Evolutionary conservation across 2,113 vertebrate genomes (phyloP).

Genomic region (Dolichallabes microphthalmus): DNA sequence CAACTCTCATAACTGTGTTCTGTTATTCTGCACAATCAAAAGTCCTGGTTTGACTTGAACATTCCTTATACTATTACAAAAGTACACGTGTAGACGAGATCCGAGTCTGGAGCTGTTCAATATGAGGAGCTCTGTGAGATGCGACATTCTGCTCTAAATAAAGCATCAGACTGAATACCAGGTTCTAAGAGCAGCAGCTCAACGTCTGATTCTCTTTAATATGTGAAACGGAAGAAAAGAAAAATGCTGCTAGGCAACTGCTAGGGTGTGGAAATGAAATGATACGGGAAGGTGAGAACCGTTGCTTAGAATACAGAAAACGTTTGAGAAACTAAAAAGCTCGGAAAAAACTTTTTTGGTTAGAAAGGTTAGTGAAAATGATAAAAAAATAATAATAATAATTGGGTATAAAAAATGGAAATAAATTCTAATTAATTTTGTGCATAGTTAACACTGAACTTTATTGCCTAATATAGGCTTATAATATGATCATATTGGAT

Average conservation of each 20-base stretch:
- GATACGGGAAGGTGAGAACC: not conserved
- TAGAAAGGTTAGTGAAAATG: too few relatives aligned
- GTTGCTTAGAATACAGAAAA: not conserved
- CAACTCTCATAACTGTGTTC: too few relatives aligned
- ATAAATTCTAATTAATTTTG: not conserved
- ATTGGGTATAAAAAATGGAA: not conserved
- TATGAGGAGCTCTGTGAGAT: not conserved
- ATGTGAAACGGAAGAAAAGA: not conserved
- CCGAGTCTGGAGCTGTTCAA: not conserved
- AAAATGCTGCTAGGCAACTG: not conserved
- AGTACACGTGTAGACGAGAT: not conserved
- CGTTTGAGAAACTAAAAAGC: not conserved
- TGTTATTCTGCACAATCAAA: too few relatives aligned
- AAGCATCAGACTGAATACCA: not conserved
- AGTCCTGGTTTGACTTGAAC: too few relatives aligned
- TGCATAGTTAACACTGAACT: not conserved
- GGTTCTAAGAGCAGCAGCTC: not conserved
- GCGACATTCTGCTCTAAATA: not conserved
- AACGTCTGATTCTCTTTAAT: not conserved
- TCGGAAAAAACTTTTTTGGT: not conserved
- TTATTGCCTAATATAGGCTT: not conserved
- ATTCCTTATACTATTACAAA: not conserved
- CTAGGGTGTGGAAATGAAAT: not conserved
- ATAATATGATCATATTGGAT: not conserved
- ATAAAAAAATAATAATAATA: too few relatives aligned